A percentile compares a stretch with the other conserved stretches of the same genome.
These are phyloP conservation scores for Bubo scandiacus DNA, from an alignment of 2,113 vertebrate species.

Conservation along the genomic window DNA sequence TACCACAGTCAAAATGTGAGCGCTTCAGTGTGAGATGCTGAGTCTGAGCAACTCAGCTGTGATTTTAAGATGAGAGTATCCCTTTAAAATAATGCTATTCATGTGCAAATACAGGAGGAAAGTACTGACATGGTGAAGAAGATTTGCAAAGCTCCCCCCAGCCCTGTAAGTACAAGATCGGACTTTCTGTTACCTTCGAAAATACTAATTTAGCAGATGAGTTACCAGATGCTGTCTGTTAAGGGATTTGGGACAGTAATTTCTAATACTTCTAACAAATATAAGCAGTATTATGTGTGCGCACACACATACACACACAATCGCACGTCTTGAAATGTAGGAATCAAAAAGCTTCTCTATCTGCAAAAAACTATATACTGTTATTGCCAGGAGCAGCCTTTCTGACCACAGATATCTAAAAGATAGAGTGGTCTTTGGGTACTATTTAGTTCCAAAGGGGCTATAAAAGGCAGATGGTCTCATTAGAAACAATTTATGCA, in stretches of 20 bases:
- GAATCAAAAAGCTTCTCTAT: slow-evolving; percentile 23
- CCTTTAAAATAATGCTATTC: background rate
- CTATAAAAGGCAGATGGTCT: slow-evolving; percentile 86
- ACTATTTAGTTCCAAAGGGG: slow-evolving; percentile 81
- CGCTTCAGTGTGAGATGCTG: rapidly evolving
- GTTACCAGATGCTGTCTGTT: background rate
- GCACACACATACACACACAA: background rate
- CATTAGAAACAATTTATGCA: slow-evolving; percentile 87
- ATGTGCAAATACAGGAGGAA: background rate
- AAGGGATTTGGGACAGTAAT: background rate
- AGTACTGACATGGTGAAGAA: background rate
- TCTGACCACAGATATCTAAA: slow-evolving; percentile 77
- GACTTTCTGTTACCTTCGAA: slow-evolving; percentile 15
- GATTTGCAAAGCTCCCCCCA: background rate
- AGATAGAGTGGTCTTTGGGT: slow-evolving; percentile 81
- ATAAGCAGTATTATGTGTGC: background rate
- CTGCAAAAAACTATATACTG: background rate
- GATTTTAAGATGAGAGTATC: background rate
- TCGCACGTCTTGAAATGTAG: background rate
- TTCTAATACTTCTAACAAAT: slow-evolving; percentile 19
- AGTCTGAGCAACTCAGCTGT: background rate
- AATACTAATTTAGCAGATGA: slow-evolving; percentile 23
- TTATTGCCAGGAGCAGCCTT: slow-evolving; percentile 56
- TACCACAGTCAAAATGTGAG: background rate
- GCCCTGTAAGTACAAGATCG: background rate